A percentile compares a stretch with the other conserved stretches of the same genome.
Evolutionary conservation across 2,888 invertebrate genomes (phyloP).

Genomic region (Dastarcus helophoroides): DNA sequence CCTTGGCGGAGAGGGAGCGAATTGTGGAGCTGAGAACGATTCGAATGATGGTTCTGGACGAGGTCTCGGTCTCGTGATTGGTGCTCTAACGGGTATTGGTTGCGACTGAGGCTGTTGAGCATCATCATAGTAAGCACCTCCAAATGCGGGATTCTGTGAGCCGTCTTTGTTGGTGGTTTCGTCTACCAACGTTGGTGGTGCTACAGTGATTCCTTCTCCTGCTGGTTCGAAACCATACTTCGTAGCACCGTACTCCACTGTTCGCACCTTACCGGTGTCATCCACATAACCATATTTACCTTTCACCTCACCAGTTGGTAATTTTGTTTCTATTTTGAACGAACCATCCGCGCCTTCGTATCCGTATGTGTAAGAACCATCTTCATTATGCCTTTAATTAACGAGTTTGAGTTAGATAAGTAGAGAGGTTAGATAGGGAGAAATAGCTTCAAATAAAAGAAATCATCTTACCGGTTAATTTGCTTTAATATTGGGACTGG

Average conservation of each 20-base stretch:
- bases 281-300: constrained; percentile 87
- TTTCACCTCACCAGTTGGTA: constrained; percentile 69
- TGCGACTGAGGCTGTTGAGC: constrained; percentile 19
- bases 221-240: constrained; percentile 79
- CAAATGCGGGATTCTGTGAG: constrained; percentile 33
- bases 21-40: constrained; percentile 21
- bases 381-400: constrained; percentile 64
- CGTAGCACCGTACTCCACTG: constrained; percentile 81
- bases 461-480: constrained; percentile 66
- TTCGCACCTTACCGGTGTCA: constrained; percentile 67
- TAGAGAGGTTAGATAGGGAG: neutral
- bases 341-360: constrained; percentile 82
- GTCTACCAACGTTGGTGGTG: constrained; percentile 50
- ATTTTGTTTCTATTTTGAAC: constrained; percentile 82
- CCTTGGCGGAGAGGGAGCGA: constrained; percentile 18
- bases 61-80: constrained; percentile 25
- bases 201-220: constrained; percentile 77
- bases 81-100: constrained; percentile 19
- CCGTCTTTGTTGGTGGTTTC: constrained; percentile 40
- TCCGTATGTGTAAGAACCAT: constrained; percentile 83
- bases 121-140: constrained; percentile 32
- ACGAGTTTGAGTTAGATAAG: neutral
- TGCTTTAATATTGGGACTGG: constrained; percentile 76
- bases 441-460: neutral
- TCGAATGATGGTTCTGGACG: constrained; percentile 19